phyloP scores from a whole-genome alignment of 1,140 invertebrate genomes.

The Oscheius sp. region DNA sequence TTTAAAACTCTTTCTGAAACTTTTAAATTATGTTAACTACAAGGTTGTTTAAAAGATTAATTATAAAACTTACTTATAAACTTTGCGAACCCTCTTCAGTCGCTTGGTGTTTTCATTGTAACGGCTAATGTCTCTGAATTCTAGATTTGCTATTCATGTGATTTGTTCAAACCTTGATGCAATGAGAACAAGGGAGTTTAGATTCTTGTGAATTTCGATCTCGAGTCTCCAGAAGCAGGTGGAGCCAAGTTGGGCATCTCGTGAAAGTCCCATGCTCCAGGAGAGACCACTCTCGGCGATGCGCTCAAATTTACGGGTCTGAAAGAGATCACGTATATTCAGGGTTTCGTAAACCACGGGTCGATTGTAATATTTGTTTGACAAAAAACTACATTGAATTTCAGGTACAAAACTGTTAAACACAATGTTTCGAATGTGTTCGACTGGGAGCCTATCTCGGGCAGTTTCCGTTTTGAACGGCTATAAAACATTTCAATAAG shows the following conservation, averaged over 20 bases:
- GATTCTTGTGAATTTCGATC: conserved; percentile 37
- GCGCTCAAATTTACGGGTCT: conserved; percentile 53
- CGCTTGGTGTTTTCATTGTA: conserved; percentile 43
- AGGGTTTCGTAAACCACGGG: no score
- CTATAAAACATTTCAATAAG: no score
- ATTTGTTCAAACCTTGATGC: conserved; percentile 18
- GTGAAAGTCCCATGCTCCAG: conserved; percentile 52
- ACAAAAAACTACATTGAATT: no score
- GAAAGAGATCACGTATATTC: no score
- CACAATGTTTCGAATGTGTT: no score
- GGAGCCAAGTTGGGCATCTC: conserved; percentile 42
- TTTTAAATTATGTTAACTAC: background rate
- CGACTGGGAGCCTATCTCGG: no score
- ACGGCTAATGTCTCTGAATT: conserved; percentile 45
- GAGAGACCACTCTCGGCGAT: conserved; percentile 51
- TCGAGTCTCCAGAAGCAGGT: conserved; percentile 53
- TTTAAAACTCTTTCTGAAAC: no score
- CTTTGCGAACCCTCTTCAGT: conserved; percentile 50
- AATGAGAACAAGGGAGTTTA: conserved; percentile 34
- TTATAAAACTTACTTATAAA: conserved; percentile 32
- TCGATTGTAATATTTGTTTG: no score
- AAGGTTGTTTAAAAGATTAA: background rate
- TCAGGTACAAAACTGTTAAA: no score
- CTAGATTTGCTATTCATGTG: conserved; percentile 23
- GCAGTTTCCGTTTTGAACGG: no score